Base-by-base conservation (phyloP, 2,797 vertebrate species). In the Sternotherus odoratus region DNA sequence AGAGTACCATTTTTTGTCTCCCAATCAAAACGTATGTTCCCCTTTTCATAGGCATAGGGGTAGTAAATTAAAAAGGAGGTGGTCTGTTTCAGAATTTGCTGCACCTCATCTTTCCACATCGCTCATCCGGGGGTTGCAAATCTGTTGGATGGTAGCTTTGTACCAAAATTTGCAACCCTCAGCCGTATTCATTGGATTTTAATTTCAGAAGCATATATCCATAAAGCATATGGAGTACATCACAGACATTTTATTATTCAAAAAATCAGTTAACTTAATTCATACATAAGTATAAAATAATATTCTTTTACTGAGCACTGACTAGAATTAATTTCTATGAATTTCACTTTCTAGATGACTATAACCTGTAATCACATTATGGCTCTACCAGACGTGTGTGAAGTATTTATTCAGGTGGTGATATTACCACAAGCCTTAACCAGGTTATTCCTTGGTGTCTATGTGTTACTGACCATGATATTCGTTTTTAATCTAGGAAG, bases 91-190 rank as follows among this genome's bases (percentile, higher is more conserved):
- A 49, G n/a, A 53, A 86, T 79, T 86, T 54, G 19, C 33, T 30
- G 33, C 9, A 24, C 30, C 46, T 5, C 49, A 1, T 2, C 9
- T 1, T 33, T 3, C 16, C 1, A 0, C 43, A 2, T 30, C n/a
- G 13, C 49, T 16, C 15, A 46, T 1, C 21, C 81, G 1, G 50
- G 60, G 36, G 15, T 75, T 48, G 13, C 43, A 46, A 28, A 48
- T 39, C 36, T 48, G 72, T 30, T 30, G 26, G 43, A 48, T 30
- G 72, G 43, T 69, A 48, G 13, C 15, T 46, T 75, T 24, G 43
- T 48, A 13, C 43, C 12, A 48, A 43, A 24, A 48, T 5, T 48
- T 28, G 43, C 7, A 48, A 48, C 39, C 69, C 39, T 28, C 12
- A 36, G 8, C 16, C 19, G 33, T 66, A 66, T 66, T 19, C 17